Base-by-base conservation (phyloP, 1,140 invertebrate species). In the Camponotus floridanus region DNA sequence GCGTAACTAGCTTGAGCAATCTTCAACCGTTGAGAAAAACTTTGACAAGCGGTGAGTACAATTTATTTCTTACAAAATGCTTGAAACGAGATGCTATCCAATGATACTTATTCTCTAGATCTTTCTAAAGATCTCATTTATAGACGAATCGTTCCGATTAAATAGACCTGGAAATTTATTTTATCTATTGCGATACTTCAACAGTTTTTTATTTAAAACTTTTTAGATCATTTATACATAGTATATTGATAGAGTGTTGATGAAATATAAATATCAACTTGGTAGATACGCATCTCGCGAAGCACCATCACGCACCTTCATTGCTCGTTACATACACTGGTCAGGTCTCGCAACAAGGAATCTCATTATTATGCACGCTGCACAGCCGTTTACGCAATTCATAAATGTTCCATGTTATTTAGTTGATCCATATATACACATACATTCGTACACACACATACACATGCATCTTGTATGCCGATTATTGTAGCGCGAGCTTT, bases 1-100 rank as follows among this genome's bases (percentile, higher is more conserved):
- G 98, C 94, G 98, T 99, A 71, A 98, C 98, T 42, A 98, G 98
- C 88, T 96, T 99, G 87, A 98, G 98, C 91, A 98, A 98, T 95
- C 96, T 98, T 93, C 95, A 95, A 57, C 98, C 98, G 64, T 94
- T 98, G 87, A 96, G 98, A 87, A 99, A 99, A 96, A 98, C 98
- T 55, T 94, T 97, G 90, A 97, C 97, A 73, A 98, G 97, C 92
- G 98, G 98, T 98, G 94, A 96, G 96, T 95, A 73, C 61, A 18
- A 62, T 86, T 70, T 42, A 61, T 85, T 78, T 71, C 18, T 80
- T 86, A 61, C 64, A n/a, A 79, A 86, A 88, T 90, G 88, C 86
- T 86, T 88, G 76, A 81, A 85, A 76, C 86, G 87, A 91, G 87
- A 90, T 90, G 86, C 76, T 87, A 89, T 88, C 86, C 33, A 48